Conservation (phyloP, 2,888 invertebrate species). For the Priocnemis perturbator region DNA sequence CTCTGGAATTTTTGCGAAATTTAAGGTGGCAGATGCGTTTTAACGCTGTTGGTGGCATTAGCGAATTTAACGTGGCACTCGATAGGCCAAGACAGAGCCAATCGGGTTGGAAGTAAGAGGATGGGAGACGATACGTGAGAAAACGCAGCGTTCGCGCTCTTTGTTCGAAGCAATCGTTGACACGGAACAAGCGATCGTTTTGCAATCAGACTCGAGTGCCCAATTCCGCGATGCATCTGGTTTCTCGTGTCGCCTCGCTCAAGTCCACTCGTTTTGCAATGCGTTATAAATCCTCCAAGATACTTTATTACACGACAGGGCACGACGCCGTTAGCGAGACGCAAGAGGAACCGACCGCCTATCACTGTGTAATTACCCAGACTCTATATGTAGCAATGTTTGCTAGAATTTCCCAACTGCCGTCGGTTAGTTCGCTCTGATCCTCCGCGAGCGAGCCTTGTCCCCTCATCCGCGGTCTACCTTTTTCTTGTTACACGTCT, state of each 20-base stretch:
- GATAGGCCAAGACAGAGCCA: too few relatives aligned
- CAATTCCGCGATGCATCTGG: conserved; percentile 4
- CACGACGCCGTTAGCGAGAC: too few relatives aligned
- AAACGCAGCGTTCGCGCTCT: too few relatives aligned
- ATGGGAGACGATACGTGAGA: too few relatives aligned
- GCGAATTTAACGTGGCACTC: too few relatives aligned
- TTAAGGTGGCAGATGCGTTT: too few relatives aligned
- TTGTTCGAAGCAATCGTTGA: too few relatives aligned
- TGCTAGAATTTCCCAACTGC: conserved; percentile 36
- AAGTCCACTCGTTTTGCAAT: conserved; percentile 35
- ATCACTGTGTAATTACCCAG: conserved; percentile 38
- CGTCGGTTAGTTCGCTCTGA: conserved; percentile 24
- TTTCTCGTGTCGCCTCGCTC: conserved; percentile 22
- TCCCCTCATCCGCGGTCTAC: conserved; percentile 5
- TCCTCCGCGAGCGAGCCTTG: conserved; percentile 15
- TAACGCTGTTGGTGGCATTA: too few relatives aligned
- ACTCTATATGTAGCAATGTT: conserved; percentile 40
- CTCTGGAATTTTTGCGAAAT: too few relatives aligned
- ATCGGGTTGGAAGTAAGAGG: too few relatives aligned
- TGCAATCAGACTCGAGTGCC: too few relatives aligned
- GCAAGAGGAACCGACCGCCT: conserved; percentile 27
- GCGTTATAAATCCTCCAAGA: conserved; percentile 37
- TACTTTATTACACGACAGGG: conserved; percentile 35
- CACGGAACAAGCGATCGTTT: too few relatives aligned
- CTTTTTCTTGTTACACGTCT: conserved; percentile 11